phyloP scores from a whole-genome alignment of 2,113 vertebrate species.

The Eulemur macaco region DNA sequence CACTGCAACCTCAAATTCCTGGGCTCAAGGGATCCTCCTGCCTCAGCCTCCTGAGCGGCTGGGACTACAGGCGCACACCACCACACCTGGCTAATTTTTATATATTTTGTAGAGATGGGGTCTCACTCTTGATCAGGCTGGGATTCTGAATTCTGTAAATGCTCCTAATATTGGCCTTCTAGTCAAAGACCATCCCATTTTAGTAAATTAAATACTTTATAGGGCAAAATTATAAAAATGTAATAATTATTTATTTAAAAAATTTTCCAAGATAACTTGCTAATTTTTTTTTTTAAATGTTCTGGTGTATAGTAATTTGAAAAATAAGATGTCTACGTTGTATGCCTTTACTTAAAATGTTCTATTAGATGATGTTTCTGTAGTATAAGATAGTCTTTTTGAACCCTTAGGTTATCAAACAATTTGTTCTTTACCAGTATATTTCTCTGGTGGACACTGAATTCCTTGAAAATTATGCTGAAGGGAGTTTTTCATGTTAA shows the following conservation, averaged over 20 bases:
- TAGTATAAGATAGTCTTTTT: conserved; percentile 6
- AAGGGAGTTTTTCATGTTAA: conserved; percentile 43
- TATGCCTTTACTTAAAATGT: not conserved
- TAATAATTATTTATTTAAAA: conserved; percentile 37
- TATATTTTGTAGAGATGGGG: too few relatives aligned
- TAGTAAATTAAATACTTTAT: conserved; percentile 7
- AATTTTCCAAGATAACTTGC: not conserved
- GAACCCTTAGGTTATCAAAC: not conserved
- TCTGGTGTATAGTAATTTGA: not conserved
- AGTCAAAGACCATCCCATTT: not conserved
- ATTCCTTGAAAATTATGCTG: conserved; percentile 31
- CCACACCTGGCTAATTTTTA: too few relatives aligned
- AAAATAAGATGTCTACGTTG: not conserved
- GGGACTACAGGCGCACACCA: too few relatives aligned
- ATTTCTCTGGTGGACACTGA: not conserved
- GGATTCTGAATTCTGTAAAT: not conserved
- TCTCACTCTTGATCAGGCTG: too few relatives aligned
- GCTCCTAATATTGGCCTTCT: not conserved
- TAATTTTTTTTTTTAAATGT: conserved; percentile 25
- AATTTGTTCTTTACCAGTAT: not conserved
- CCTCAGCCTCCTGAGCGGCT: too few relatives aligned
- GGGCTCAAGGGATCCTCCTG: too few relatives aligned
- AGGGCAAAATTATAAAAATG: conserved; percentile 18
- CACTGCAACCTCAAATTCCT: too few relatives aligned
- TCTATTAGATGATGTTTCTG: not conserved